These are phyloP conservation scores for Agrochola circellaris DNA, from an alignment of 2,888 invertebrate species.

Conservation along the genomic window DNA sequence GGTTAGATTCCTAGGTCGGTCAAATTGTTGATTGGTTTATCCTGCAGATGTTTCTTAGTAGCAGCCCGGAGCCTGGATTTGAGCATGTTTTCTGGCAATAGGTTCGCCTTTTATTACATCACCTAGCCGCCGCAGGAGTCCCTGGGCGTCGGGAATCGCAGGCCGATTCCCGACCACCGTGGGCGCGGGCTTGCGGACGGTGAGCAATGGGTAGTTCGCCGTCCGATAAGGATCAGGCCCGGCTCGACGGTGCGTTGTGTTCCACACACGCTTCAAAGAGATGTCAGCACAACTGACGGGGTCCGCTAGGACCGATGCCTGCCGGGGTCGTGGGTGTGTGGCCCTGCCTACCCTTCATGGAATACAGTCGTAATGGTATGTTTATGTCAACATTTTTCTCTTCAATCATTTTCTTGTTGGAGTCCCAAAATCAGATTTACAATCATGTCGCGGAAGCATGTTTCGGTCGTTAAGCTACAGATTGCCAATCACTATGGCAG, in stretches of 20 bases:
- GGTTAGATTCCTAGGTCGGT: not conserved
- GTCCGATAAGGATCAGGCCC: no score
- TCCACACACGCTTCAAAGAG: no score
- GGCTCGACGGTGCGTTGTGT: no score
- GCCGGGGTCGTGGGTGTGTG: no score
- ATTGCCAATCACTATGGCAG: slow-evolving; percentile 53
- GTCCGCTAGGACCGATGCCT: no score
- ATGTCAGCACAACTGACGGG: no score
- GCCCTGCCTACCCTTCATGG: not conserved
- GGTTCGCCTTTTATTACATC: not conserved
- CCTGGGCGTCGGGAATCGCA: no score
- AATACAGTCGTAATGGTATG: not conserved
- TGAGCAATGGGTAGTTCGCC: no score
- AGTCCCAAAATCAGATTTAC: slow-evolving; percentile 2
- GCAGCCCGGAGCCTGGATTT: not conserved
- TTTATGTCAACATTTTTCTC: not conserved
- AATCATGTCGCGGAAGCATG: slow-evolving; percentile 10
- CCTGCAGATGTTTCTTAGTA: not conserved
- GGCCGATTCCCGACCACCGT: no score
- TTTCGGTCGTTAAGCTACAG: slow-evolving; percentile 14
- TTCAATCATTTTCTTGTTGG: no score
- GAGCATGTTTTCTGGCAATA: not conserved
- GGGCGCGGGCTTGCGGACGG: no score
- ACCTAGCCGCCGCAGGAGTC: no score
- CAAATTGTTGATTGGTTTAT: not conserved